Evolutionary conservation across 2,113 vertebrate genomes (phyloP).

Genomic region (Saccopteryx bilineata): DNA sequence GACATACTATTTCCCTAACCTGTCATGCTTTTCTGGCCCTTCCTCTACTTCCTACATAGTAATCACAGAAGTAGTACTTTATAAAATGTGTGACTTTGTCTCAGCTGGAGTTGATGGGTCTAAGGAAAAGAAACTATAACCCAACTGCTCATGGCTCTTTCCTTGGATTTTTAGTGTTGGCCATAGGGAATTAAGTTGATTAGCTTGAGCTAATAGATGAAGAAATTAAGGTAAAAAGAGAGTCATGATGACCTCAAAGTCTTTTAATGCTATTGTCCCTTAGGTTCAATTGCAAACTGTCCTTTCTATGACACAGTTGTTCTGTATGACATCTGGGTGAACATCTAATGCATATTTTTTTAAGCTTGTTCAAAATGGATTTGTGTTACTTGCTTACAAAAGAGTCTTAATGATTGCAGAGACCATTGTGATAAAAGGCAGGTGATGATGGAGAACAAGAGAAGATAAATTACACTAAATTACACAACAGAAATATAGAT

Average conservation of each 20-base stretch:
- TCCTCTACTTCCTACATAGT: background rate
- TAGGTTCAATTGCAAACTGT: background rate
- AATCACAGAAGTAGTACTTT: background rate
- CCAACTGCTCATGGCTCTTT: background rate
- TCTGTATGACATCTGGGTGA: background rate
- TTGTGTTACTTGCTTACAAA: conserved; percentile 27
- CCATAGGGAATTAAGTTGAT: background rate
- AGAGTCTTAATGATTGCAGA: background rate
- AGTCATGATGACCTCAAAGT: background rate
- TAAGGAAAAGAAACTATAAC: background rate
- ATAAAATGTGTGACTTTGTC: background rate
- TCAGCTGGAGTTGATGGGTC: background rate
- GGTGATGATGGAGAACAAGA: background rate
- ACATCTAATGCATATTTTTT: background rate
- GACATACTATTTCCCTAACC: background rate
- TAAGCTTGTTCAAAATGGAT: background rate
- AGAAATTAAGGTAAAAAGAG: background rate
- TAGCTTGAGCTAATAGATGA: background rate
- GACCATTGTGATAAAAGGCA: background rate
- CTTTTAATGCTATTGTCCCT: background rate
- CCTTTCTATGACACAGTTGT: background rate
- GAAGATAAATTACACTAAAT: background rate
- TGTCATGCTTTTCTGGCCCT: background rate
- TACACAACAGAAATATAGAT: background rate
- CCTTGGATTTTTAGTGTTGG: background rate